phyloP scores from a whole-genome alignment of 1,140 invertebrate genomes.

The Caerostris darwini region DNA sequence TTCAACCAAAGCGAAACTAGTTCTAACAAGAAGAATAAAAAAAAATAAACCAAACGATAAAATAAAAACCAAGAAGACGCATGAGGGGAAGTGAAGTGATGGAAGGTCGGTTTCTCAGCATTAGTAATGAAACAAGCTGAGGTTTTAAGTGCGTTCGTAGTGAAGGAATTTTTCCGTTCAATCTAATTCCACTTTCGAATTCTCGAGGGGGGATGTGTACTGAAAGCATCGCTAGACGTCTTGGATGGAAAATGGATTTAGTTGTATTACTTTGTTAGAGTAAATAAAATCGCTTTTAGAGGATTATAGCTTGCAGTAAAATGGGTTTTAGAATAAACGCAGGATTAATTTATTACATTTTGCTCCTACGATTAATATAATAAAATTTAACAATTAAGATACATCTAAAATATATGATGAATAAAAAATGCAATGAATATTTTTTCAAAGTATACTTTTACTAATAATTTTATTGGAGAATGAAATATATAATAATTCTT shows the following conservation, averaged over 20 bases:
- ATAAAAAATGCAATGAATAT: too few species aligned
- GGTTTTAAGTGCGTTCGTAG: conserved; percentile 31
- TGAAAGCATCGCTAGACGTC: neutral
- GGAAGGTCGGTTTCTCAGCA: neutral
- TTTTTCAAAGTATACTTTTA: too few species aligned
- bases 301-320: too few species aligned
- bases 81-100: neutral
- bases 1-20: conserved; percentile 40
- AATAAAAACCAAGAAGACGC: neutral
- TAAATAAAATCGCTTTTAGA: neutral
- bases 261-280: neutral
- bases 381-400: too few species aligned
- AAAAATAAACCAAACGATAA: conserved; percentile 4
- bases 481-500: too few species aligned
- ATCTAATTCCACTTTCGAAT: too few species aligned
- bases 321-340: too few species aligned
- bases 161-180: neutral
- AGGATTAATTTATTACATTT: too few species aligned
- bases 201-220: neutral
- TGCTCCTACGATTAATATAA: too few species aligned
- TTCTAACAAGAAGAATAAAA: neutral
- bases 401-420: too few species aligned
- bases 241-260: neutral
- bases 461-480: too few species aligned
- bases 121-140: conserved; percentile 19